These are phyloP conservation scores for Itoplectis maculator DNA, from an alignment of 2,888 invertebrate genomes.

Conservation along the genomic window DNA sequence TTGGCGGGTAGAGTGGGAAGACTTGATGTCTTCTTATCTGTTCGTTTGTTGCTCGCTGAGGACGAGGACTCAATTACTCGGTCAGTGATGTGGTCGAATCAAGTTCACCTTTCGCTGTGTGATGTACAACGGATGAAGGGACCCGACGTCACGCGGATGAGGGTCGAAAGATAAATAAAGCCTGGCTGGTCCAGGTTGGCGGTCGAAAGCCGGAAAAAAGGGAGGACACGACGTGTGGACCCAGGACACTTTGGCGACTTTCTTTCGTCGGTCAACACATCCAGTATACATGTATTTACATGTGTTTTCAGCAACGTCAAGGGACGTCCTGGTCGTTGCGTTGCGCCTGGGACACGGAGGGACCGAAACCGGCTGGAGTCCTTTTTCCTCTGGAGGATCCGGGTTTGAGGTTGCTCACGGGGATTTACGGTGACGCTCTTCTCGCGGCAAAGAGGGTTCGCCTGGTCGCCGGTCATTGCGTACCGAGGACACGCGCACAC, in stretches of 20 bases:
- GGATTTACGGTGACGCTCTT: conserved; percentile 38
- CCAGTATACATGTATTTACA: conserved; percentile 9
- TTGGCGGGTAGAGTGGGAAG: background rate
- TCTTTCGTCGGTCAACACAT: background rate
- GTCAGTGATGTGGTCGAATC: background rate
- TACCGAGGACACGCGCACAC: conserved; percentile 11
- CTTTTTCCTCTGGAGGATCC: conserved; percentile 15
- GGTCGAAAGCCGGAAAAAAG: conserved; percentile 16
- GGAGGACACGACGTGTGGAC: background rate
- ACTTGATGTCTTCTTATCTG: background rate
- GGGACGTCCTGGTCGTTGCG: conserved; percentile 9
- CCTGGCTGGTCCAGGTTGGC: conserved; percentile 3
- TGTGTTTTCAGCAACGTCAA: background rate
- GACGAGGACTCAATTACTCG: background rate
- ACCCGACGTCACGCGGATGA: background rate
- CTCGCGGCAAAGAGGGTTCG: conserved; percentile 35
- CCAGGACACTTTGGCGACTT: conserved; percentile 12
- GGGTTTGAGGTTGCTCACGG: conserved; percentile 24
- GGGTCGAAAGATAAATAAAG: conserved; percentile 8
- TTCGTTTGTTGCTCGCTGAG: background rate
- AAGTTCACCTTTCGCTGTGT: conserved; percentile 5
- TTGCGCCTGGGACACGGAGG: conserved; percentile 4
- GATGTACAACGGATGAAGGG: background rate
- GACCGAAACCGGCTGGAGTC: conserved; percentile 10
- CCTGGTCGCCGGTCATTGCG: conserved; percentile 10